Evolutionary conservation across 1,140 invertebrate genomes (phyloP).

Genomic region (Cotesia chilonis): DNA sequence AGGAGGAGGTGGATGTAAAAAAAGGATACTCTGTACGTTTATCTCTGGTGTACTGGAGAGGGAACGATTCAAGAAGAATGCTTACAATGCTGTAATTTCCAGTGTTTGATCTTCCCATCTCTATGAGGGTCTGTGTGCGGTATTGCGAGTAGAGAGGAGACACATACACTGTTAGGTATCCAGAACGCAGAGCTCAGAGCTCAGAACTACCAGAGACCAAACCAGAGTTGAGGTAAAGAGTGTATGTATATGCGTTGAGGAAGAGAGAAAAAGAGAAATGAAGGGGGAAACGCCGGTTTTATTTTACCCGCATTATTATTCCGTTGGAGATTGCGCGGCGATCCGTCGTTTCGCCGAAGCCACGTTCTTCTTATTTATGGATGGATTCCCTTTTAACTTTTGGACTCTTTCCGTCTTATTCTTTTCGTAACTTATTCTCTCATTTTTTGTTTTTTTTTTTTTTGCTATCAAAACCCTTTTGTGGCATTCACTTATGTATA

Average conservation of each 20-base stretch:
- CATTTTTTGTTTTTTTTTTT: conserved; percentile 9
- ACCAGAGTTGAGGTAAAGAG: too few species aligned
- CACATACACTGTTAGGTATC: not conserved
- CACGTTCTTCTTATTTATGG: conserved; percentile 42
- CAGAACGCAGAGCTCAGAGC: too few species aligned
- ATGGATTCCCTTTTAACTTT: conserved; percentile 54
- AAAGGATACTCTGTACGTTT: conserved; percentile 1
- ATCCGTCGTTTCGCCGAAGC: conserved; percentile 40
- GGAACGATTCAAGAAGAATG: conserved; percentile 39
- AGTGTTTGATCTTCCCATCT: conserved; percentile 47
- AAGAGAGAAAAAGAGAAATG: conserved; percentile 20
- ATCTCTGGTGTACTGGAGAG: conserved; percentile 14
- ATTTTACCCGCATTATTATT: conserved; percentile 47
- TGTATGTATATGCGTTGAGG: conserved; percentile 6
- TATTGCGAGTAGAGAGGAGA: conserved; percentile 22
- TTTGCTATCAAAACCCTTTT: not conserved
- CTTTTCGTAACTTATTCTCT: conserved; percentile 6
- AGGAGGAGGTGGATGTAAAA: conserved; percentile 8
- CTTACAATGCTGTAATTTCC: conserved; percentile 46
- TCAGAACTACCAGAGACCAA: too few species aligned
- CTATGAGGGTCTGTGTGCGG: conserved; percentile 37
- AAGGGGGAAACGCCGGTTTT: conserved; percentile 36
- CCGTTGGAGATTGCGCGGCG: conserved; percentile 44
- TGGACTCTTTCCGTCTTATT: conserved; percentile 39
- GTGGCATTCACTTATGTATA: not conserved